These are phyloP conservation scores for Heterohyrax brucei DNA, from an alignment of 2,797 vertebrate species.

Conservation along the genomic window DNA sequence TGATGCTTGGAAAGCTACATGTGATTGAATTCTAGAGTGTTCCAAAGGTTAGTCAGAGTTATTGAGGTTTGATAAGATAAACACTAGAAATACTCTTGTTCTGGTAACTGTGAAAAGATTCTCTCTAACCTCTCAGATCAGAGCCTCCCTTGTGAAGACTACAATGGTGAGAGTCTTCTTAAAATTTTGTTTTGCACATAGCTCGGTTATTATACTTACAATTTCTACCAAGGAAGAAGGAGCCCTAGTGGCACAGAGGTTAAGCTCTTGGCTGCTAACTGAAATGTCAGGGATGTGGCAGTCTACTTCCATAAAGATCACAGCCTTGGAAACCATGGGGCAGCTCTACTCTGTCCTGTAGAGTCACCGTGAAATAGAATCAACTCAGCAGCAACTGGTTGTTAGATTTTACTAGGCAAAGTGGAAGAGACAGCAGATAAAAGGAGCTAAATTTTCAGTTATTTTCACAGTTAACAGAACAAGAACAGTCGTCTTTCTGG, in stretches of 20 bases:
- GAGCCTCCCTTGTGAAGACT: not conserved
- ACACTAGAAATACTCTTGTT: not conserved
- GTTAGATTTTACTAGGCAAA: not conserved
- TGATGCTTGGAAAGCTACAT: no score
- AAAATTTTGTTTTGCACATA: conserved; percentile 14
- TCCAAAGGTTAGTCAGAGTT: not conserved
- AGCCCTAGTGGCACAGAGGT: not conserved
- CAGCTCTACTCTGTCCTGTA: not conserved
- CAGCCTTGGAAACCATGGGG: not conserved
- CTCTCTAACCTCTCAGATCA: not conserved
- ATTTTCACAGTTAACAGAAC: not conserved
- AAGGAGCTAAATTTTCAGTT: not conserved
- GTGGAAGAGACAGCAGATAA: not conserved
- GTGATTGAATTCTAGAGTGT: not conserved
- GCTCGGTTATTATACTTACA: not conserved
- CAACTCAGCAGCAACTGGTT: no score
- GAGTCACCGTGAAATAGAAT: no score
- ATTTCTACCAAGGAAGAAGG: not conserved
- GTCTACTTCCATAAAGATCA: not conserved
- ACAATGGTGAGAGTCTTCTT: not conserved
- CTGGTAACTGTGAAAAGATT: not conserved
- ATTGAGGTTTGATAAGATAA: not conserved
- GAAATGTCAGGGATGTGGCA: not conserved
- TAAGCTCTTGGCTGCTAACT: not conserved
- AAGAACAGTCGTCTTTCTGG: not conserved